Evolutionary conservation across 2,797 vertebrate genomes (phyloP), one percentile per base, ranked within the genome.

Genomic region (Eulemur rubriventer): DNA sequence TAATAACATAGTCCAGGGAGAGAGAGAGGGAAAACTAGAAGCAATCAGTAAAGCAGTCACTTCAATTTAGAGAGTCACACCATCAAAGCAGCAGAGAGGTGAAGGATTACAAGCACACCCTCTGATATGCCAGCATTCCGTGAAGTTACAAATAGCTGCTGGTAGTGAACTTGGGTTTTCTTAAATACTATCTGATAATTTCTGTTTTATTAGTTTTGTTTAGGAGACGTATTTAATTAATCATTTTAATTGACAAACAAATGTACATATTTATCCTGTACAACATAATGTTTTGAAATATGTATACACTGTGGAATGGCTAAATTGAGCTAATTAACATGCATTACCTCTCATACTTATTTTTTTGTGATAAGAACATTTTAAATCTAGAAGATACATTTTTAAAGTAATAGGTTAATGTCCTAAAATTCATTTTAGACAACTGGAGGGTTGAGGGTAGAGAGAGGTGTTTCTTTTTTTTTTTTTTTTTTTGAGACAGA

Each of bases 401-500:
- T 72, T 97, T 75, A 91, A 90, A 63, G 59, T 46, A 87, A 72
- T 59, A 20, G 35, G 33, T 78, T 72, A 82, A 72, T 78, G 24
- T 46, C 79, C 73, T 94, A 93, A 95, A 83, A 48, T 89, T 91
- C 10, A 52, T 70, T 89, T 89, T 90, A 89, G n/a, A 65, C 80
- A 90, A 20, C 89, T 91, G 50, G 41, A 87, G 26, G 24, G 12
- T 48, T 2, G 28, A n/a, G 33, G 7, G 2, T 83, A 2, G 30
- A 94, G n/a, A n/a, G n/a, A n/a, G n/a, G n/a, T n/a, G n/a, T n/a
- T n/a, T n/a, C n/a, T n/a, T n/a, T n/a, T n/a, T 41, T 41, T 41
- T 41, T 41, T 41, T 41, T 41, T 4, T 41, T 41, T 41, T 41
- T 41, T 41, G 41, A 41, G 41, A 41, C 41, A 41, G 41, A 41